These are phyloP conservation scores for Tauraco erythrolophus DNA, from an alignment of 2,113 vertebrate species.

Conservation along the genomic window DNA sequence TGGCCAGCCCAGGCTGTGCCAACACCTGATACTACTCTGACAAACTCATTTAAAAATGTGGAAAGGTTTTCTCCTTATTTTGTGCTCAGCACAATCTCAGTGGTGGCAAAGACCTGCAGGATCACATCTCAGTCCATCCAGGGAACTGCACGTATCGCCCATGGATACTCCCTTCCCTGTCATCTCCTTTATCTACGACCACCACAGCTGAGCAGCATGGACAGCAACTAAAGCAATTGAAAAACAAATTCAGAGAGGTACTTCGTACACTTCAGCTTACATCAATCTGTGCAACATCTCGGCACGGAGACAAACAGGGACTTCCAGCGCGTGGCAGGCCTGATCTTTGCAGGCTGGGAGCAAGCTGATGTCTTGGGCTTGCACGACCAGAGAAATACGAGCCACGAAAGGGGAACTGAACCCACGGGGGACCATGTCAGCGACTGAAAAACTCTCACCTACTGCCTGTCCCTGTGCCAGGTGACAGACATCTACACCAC, in stretches of 20 bases:
- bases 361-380: not conserved
- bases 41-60: not conserved
- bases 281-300: rapidly evolving
- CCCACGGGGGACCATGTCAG: not conserved
- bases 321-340: not conserved
- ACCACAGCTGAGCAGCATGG: not conserved
- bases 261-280: not conserved
- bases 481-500: not conserved
- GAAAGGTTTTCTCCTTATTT: not conserved
- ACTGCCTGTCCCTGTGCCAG: not conserved
- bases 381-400: not conserved
- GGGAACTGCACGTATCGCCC: rapidly evolving
- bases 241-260: not conserved
- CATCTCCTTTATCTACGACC: not conserved
- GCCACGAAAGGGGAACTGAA: not conserved
- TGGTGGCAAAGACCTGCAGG: rapidly evolving
- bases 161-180: not conserved
- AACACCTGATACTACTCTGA: rapidly evolving
- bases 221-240: not conserved
- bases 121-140: not conserved
- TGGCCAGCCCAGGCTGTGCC: not conserved
- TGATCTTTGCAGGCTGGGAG: rapidly evolving
- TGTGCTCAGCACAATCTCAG: not conserved
- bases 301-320: not conserved
- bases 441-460: not conserved